Conservation (phyloP, 2,888 invertebrate species). For the Polydesmus complanatus region DNA sequence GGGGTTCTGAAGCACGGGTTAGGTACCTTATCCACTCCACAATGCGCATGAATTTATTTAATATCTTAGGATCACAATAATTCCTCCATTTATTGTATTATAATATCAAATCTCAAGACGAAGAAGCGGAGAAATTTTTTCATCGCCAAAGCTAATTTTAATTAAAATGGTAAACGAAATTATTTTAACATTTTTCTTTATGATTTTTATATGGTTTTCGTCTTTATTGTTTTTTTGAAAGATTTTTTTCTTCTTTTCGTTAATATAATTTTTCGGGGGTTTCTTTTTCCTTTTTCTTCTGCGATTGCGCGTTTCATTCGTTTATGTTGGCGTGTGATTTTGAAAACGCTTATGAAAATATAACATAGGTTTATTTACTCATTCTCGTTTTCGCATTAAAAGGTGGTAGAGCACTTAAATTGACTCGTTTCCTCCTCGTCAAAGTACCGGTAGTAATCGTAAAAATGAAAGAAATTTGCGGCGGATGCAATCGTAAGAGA, state of each 20-base stretch:
- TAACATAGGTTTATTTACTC: not conserved
- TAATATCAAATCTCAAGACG: too few relatives aligned
- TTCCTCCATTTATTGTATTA: too few relatives aligned
- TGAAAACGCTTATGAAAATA: not conserved
- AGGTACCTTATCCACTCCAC: too few relatives aligned
- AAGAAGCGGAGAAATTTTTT: too few relatives aligned
- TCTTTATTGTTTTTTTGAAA: slow-evolving; percentile 1
- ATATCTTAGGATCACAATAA: too few relatives aligned
- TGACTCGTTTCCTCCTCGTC: not conserved
- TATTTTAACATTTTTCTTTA: too few relatives aligned
- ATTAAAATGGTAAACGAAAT: too few relatives aligned
- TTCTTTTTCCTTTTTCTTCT: not conserved
- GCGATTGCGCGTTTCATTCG: not conserved
- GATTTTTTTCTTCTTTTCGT: not conserved
- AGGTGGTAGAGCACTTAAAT: not conserved
- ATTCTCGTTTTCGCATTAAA: not conserved
- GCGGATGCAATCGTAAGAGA: not conserved
- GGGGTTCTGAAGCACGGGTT: too few relatives aligned
- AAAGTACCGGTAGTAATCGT: too few relatives aligned
- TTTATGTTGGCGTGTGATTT: not conserved
- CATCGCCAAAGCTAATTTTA: too few relatives aligned
- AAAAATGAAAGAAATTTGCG: not conserved
- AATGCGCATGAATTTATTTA: too few relatives aligned
- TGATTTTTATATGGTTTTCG: not conserved
- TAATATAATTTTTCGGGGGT: not conserved